Evolutionary conservation across 1,140 invertebrate species (phyloP), one percentile per base, ranked within the genome.

Genomic region (Cydia splendana): DNA sequence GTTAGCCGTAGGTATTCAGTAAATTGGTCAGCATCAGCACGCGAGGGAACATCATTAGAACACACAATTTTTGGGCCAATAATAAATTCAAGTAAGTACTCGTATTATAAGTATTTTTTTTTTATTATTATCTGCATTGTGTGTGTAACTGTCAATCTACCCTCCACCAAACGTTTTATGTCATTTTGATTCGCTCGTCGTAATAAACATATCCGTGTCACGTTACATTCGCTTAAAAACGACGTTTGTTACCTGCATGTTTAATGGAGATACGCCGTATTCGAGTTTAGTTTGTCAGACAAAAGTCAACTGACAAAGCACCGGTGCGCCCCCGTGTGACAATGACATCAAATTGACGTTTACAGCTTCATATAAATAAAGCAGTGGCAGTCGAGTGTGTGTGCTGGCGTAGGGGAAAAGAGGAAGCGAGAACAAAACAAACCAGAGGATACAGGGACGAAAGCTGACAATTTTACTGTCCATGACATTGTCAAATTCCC

Each of bases 301-400:
- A 62, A 62, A 62, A 53, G 51, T 53, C 15, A 24, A 62, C 18
- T 24, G 57, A 62, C 57, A 62, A 62, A 62, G 57, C 51, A 12
- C 51, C 20, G 53, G 53, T 62, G 57, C 20, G 57, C 57, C 57
- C 57, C 57, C 57, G 57, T 62, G 57, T n/a, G 57, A 62, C 57
- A 62, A 62, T 62, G 57, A 62, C 10, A 24, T 62, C 57, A 62
- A 62, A 62, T 62, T 62, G 57, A 62, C 57, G 57, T 62, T 24
- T 62, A 62, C 57, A 62, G 20, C 57, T 62, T 62, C 57, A 62
- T 62, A 62, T 24, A 62, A 62, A 62, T 62, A 24, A 62, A 62
- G 57, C 57, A 62, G 20, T 62, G 57, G 57, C 57, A 10, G 57
- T 62, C 6, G 57, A 24, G 5, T 24, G 57, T 24, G 20, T 62